Base-by-base conservation (phyloP, 2,888 invertebrate species). In the Leucophenga maculata region DNA sequence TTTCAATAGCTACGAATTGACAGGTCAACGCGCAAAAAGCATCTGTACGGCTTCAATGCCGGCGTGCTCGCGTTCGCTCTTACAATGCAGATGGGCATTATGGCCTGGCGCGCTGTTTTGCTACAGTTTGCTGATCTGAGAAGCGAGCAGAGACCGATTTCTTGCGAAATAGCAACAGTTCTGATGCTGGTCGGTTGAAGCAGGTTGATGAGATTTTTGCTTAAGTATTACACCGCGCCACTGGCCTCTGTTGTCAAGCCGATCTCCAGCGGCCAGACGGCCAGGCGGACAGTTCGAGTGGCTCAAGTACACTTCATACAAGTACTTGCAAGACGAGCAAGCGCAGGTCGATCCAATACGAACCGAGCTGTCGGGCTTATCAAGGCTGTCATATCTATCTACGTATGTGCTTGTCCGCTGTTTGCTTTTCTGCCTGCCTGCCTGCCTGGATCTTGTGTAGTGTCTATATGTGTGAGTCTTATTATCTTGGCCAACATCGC, bases 1-100 rank as follows among this genome's bases (percentile, higher is more conserved):
- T 87, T 87, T 87, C 87, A 87, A 87, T 87, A 87, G 88, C 80
- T 76, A 77, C 78, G 78, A 87, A 86, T 86, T 87, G 87, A 87
- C 87, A 87, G 87, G 85, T 87, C 86, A 87, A 87, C 87, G 88
- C 88, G 85, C 83, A 86, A 72, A 74, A 73, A 71, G 71, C 76
- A 74, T 71, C 69, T 64, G 68, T 55, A 71, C 66, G 52, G 65
- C 67, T 18, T 50, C 16, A 11, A 50, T 50, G 50, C 50, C 50
- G 50, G 50, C 50, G 11, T 39, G 39, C 1, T 3, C 11, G 39
- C 39, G 4, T 39, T 39, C 39, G 39, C 20, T 54, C 3, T 22
- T 18, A 20, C 11, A 57, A 57, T 22, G 31, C 57, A 9, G n/a
- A 14, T 39, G 8, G 39, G 39, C 32, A 32, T 32, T 32, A 3